phyloP scores from a whole-genome alignment of 1,140 invertebrate species.

The Papilio polytes region DNA sequence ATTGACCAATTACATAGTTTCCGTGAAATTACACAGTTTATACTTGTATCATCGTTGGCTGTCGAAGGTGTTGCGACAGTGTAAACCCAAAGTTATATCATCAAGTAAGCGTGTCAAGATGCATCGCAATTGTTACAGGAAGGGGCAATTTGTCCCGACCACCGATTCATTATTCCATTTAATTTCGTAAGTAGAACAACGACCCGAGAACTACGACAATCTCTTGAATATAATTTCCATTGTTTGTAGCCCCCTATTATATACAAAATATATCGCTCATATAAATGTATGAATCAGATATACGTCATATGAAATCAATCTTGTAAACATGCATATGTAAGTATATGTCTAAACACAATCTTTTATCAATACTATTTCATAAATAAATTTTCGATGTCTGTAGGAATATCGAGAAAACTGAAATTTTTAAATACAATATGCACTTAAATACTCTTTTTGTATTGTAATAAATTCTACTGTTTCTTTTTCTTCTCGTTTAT shows the following conservation, averaged over 20 bases:
- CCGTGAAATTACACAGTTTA: too few relatives aligned
- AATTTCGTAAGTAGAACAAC: constrained; percentile 35
- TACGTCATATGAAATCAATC: neutral
- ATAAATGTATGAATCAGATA: neutral
- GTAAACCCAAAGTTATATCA: neutral
- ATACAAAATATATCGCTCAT: neutral
- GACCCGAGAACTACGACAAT: neutral
- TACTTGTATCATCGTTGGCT: too few relatives aligned
- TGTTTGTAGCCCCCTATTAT: neutral
- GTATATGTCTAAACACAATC: too few relatives aligned
- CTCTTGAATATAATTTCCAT: constrained; percentile 26
- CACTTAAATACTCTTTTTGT: too few relatives aligned
- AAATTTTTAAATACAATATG: too few relatives aligned
- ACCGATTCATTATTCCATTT: constrained; percentile 34
- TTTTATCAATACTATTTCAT: too few relatives aligned
- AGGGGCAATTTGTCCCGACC: constrained; percentile 21
- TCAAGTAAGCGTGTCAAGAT: constrained; percentile 30
- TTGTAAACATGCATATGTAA: too few relatives aligned
- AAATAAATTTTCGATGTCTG: too few relatives aligned
- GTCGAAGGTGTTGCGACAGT: neutral
- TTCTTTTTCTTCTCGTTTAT: too few relatives aligned
- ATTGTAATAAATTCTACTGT: too few relatives aligned
- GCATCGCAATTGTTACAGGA: constrained; percentile 30
- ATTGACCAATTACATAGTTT: too few relatives aligned
- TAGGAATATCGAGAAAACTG: too few relatives aligned